phyloP scores from a whole-genome alignment of 2,888 invertebrate species.

The Ceriagrion tenellum region DNA sequence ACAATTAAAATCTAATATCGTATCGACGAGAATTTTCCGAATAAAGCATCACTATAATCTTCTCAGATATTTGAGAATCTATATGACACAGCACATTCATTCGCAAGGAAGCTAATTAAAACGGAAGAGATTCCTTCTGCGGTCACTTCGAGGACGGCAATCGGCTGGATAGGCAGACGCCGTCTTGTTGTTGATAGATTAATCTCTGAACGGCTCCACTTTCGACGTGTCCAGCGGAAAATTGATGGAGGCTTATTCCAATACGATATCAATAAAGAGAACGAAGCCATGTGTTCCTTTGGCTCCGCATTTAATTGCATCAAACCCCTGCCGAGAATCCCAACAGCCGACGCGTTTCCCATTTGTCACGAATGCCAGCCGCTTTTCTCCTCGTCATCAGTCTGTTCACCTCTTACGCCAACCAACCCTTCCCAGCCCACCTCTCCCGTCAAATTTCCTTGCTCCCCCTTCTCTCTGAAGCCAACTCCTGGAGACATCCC shows the following conservation, averaged over 20 bases:
- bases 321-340: background rate
- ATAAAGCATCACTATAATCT: too few relatives aligned
- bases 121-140: too few relatives aligned
- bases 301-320: constrained; percentile 18
- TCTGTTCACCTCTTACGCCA: constrained; percentile 21
- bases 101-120: too few relatives aligned
- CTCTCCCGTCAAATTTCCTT: background rate
- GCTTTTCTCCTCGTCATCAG: background rate
- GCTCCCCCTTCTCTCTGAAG: background rate
- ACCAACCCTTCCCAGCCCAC: background rate
- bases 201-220: background rate
- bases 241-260: background rate
- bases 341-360: background rate
- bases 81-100: too few relatives aligned
- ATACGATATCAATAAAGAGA: constrained; percentile 18
- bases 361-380: constrained; percentile 15
- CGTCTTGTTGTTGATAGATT: background rate
- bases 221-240: background rate
- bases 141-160: background rate
- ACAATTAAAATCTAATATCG: too few relatives aligned
- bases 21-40: too few relatives aligned
- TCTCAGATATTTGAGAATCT: too few relatives aligned
- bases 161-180: background rate
- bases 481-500: background rate
- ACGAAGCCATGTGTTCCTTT: background rate